Evolutionary conservation across 2,888 invertebrate species (phyloP).

Genomic region (Aelia acuminata): DNA sequence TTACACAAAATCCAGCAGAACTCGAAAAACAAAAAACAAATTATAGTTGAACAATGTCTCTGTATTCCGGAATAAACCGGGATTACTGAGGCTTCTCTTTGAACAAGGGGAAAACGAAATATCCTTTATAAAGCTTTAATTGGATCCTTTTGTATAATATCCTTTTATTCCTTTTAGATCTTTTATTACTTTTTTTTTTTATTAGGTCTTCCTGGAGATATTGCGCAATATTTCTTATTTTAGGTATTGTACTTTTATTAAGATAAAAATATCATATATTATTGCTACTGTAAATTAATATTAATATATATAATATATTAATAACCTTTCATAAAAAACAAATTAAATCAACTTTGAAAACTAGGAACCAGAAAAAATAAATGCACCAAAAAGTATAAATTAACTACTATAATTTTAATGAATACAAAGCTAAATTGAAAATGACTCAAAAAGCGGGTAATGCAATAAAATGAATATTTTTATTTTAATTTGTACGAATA

Average conservation of each 20-base stretch:
- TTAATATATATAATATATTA: too few relatives aligned
- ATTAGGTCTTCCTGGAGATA: neutral
- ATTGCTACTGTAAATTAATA: neutral
- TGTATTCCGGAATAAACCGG: conserved; percentile 12
- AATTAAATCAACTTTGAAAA: too few relatives aligned
- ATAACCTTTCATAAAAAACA: too few relatives aligned
- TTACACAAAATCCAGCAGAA: neutral
- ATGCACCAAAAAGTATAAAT: too few relatives aligned
- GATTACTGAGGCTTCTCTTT: conserved; percentile 42
- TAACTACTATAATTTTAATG: too few relatives aligned
- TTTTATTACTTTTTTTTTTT: conserved; percentile 4
- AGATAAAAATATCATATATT: neutral
- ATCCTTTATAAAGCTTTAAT: conserved; percentile 46
- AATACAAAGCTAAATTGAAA: too few relatives aligned
- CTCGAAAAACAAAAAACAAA: conserved; percentile 40
- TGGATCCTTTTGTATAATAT: conserved; percentile 46
- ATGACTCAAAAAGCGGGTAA: too few relatives aligned
- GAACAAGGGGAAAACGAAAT: conserved; percentile 14
- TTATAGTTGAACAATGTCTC: conserved; percentile 29
- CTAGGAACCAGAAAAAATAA: too few relatives aligned
- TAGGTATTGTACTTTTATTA: neutral
- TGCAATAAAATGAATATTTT: too few relatives aligned
- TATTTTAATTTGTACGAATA: too few relatives aligned
- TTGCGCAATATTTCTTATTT: conserved; percentile 3
- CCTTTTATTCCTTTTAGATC: conserved; percentile 41